Percentiles rank a stretch among this genome's conserved stretches.
Conservation (phyloP, 2,113 vertebrate species). For the Tetrao urogallus region DNA sequence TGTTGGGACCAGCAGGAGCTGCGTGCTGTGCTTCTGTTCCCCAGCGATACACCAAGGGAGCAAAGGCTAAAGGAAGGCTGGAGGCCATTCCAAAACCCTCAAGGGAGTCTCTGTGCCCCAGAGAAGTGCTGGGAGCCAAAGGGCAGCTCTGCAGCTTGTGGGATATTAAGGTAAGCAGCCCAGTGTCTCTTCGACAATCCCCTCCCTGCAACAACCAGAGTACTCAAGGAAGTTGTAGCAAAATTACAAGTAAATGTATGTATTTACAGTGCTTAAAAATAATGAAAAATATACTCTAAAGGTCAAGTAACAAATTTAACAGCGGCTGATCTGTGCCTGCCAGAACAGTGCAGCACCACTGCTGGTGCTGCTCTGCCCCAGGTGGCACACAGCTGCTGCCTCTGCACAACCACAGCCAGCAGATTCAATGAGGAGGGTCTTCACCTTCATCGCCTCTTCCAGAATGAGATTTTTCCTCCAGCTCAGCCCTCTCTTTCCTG, state of each 20-base stretch:
- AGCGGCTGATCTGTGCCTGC: neutral
- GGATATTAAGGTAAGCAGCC: neutral
- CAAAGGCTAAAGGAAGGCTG: neutral
- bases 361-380: neutral
- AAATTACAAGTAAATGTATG: neutral
- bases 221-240: neutral
- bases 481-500: neutral
- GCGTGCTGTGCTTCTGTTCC: neutral
- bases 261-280: neutral
- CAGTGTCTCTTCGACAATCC: neutral
- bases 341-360: accelerated
- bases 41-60: neutral
- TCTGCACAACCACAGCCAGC: neutral
- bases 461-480: neutral
- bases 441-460: neutral
- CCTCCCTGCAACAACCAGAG: neutral
- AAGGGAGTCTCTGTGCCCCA: neutral
- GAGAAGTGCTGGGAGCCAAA: neutral
- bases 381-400: neutral
- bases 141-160: neutral
- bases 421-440: neutral
- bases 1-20: slow-evolving; percentile 24
- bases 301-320: neutral
- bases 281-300: neutral
- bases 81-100: accelerated